A percentile compares a stretch with the other conserved stretches of the same genome.
phyloP scores from a whole-genome alignment of 1,140 invertebrate species.

The Cydia pomonella region DNA sequence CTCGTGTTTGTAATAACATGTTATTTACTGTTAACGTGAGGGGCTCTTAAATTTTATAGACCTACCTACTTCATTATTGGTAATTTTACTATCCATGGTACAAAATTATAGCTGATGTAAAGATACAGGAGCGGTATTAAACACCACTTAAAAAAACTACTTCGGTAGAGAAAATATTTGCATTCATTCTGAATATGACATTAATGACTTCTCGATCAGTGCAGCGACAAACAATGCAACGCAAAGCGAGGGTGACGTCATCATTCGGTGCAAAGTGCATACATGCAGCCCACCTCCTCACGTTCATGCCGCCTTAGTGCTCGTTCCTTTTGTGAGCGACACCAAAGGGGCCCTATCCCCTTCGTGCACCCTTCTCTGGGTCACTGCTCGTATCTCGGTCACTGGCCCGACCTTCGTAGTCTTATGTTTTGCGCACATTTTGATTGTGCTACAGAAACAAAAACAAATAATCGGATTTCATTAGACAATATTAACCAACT shows the following conservation, averaged over 20 bases:
- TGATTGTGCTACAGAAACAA: slow-evolving; percentile 11
- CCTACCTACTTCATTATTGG: neutral
- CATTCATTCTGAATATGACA: neutral
- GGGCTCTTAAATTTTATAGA: neutral
- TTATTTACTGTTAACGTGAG: neutral
- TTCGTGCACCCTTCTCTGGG: slow-evolving; percentile 76
- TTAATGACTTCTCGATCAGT: slow-evolving; percentile 44
- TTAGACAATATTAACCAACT: neutral
- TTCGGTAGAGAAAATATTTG: neutral
- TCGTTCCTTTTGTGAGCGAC: slow-evolving; percentile 75
- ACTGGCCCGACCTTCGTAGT: slow-evolving; percentile 50
- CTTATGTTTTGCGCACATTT: slow-evolving; percentile 35
- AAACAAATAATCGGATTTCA: neutral
- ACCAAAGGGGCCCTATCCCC: slow-evolving; percentile 79
- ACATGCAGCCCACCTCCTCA: slow-evolving; percentile 71
- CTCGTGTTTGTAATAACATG: slow-evolving; percentile 7
- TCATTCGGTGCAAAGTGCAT: slow-evolving; percentile 79
- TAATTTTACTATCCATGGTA: neutral
- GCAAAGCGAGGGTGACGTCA: slow-evolving; percentile 64
- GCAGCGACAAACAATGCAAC: slow-evolving; percentile 71
- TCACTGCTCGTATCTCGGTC: slow-evolving; percentile 68
- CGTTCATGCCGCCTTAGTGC: slow-evolving; percentile 70
- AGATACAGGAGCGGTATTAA: neutral
- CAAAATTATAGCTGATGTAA: neutral
- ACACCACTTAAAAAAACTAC: neutral